Evolutionary conservation across 2,113 vertebrate genomes (phyloP).

Genomic region (Mixornis gularis): DNA sequence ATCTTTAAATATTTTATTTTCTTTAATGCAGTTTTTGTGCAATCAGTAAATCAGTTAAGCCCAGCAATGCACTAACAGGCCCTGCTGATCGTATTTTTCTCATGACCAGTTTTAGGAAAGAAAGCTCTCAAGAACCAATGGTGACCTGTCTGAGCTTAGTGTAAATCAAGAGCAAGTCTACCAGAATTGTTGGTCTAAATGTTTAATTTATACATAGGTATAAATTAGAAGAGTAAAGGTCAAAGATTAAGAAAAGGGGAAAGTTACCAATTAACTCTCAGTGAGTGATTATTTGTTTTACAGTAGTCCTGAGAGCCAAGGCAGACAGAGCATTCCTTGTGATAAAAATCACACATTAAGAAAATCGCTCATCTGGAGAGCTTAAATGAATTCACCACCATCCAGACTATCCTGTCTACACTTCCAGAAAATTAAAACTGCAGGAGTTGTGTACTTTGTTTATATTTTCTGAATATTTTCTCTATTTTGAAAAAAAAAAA

Average conservation of each 20-base stretch:
- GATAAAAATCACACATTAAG: neutral
- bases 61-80: neutral
- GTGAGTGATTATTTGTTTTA: neutral
- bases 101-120: neutral
- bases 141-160: neutral
- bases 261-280: slow-evolving; percentile 6
- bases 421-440: neutral
- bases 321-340: neutral
- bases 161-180: neutral
- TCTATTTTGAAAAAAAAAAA: neutral
- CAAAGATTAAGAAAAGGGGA: neutral
- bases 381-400: neutral
- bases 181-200: neutral
- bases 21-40: neutral
- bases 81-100: neutral
- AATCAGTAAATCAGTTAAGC: neutral
- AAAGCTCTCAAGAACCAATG: neutral
- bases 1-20: neutral
- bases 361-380: neutral
- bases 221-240: neutral
- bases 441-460: neutral
- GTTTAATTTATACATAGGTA: neutral
- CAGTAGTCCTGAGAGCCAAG: neutral
- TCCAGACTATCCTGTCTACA: neutral
- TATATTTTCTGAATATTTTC: neutral